Conservation (phyloP, 2,888 invertebrate genomes). For the Volucella bombylans region DNA sequence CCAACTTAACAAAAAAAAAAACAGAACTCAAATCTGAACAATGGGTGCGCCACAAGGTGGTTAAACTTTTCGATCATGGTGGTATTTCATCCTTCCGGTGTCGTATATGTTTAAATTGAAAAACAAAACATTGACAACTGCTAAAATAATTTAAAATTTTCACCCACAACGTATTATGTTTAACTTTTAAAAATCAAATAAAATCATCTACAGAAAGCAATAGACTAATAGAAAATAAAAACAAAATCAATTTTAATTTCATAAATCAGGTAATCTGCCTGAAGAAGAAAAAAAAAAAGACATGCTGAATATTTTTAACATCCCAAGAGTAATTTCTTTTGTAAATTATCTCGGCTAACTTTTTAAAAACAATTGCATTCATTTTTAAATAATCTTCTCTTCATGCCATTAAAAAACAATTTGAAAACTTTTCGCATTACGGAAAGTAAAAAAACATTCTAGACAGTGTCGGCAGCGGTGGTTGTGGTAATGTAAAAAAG, state of each 20-base stretch:
- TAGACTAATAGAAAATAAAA: conserved; percentile 42
- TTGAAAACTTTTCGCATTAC: conserved; percentile 72
- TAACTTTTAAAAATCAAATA: neutral
- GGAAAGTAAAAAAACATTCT: conserved; percentile 28
- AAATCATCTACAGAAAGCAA: conserved; percentile 23
- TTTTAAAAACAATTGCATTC: conserved; percentile 66
- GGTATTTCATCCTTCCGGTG: no score
- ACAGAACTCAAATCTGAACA: no score
- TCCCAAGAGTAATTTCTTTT: neutral
- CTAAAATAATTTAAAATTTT: no score
- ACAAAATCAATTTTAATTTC: neutral
- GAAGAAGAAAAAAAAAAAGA: conserved; percentile 28
- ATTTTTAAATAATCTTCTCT: conserved; percentile 68
- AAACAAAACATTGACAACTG: no score
- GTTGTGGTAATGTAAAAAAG: conserved; percentile 26
- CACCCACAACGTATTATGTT: neutral
- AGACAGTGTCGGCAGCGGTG: conserved; percentile 13
- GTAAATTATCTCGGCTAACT: conserved; percentile 49
- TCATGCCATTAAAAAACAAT: conserved; percentile 69
- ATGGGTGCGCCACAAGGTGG: no score
- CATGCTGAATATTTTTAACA: conserved; percentile 37
- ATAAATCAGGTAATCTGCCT: conserved; percentile 45
- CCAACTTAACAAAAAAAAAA: no score
- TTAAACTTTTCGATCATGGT: no score
- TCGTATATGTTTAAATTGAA: no score